These are phyloP conservation scores for Mola mola DNA, from an alignment of 2,113 vertebrate species.

Conservation along the genomic window DNA sequence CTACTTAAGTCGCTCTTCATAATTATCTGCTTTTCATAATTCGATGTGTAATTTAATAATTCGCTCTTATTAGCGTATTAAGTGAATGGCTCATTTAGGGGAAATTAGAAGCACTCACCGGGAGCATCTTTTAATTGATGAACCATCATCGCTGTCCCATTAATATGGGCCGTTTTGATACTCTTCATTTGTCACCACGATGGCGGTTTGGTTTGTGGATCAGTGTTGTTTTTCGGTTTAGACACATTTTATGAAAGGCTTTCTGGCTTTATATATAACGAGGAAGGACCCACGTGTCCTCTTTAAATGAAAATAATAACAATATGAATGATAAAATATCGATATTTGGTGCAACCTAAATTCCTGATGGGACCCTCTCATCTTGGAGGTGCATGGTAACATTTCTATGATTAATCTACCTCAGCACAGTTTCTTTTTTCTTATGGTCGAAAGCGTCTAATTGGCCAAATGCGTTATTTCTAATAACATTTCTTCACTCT, in stretches of 20 bases:
- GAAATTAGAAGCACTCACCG: conserved; percentile 79
- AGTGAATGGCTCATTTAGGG: conserved; percentile 91
- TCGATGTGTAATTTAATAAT: conserved; percentile 99
- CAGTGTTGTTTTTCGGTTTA: conserved; percentile 16
- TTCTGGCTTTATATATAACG: conserved; percentile 17
- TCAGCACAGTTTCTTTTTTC: no score
- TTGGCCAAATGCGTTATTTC: no score
- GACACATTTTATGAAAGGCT: no score
- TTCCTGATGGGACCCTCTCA: no score
- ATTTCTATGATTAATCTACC: no score
- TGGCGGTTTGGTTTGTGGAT: conserved; percentile 47
- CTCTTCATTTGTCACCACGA: conserved; percentile 69
- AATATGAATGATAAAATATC: neutral
- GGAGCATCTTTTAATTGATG: conserved; percentile 83
- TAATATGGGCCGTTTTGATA: conserved; percentile 75
- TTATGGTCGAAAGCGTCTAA: no score
- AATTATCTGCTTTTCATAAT: conserved; percentile 99
- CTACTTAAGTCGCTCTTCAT: conserved; percentile 97
- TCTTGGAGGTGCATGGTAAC: no score
- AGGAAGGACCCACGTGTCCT: neutral
- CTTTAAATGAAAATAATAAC: neutral
- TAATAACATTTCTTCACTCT: no score
- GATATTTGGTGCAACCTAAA: neutral
- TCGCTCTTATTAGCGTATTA: conserved; percentile 94
- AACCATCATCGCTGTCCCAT: conserved; percentile 75